Percentiles rank a stretch among this genome's conserved stretches.
phyloP scores from a whole-genome alignment of 2,113 vertebrate genomes.

The Cervus canadensis region DNA sequence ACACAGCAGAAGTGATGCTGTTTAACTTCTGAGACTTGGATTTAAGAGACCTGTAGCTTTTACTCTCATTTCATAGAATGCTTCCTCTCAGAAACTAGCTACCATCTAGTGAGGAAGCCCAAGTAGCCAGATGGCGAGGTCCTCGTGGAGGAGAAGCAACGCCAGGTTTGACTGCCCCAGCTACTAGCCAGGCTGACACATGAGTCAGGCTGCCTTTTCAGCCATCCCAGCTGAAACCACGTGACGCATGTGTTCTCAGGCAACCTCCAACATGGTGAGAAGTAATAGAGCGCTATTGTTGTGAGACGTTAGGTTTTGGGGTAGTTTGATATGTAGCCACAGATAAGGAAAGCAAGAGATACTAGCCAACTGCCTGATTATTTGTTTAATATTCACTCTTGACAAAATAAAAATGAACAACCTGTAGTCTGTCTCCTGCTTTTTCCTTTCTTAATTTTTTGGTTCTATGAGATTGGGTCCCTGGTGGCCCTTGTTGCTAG shows the following conservation, averaged over 20 bases:
- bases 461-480: not conserved
- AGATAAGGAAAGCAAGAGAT: not conserved
- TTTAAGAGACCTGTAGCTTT: not conserved
- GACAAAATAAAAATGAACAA: not conserved
- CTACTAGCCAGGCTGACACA: not conserved
- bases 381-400: not conserved
- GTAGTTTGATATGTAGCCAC: not conserved
- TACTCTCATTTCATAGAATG: not conserved
- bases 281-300: not conserved
- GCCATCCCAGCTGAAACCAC: not conserved
- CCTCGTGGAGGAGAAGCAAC: not conserved
- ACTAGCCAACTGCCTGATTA: not conserved
- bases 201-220: not conserved
- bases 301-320: not conserved
- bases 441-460: not conserved
- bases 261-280: not conserved
- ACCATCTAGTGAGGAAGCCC: not conserved
- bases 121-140: not conserved
- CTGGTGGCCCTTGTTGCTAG: not conserved
- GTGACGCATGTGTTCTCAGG: not conserved
- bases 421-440: not conserved
- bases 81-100: not conserved
- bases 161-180: not conserved
- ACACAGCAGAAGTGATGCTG: not conserved
- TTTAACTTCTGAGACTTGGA: not conserved